Conservation (phyloP, 2,888 invertebrate species). For the Octonoba sinensis region DNA sequence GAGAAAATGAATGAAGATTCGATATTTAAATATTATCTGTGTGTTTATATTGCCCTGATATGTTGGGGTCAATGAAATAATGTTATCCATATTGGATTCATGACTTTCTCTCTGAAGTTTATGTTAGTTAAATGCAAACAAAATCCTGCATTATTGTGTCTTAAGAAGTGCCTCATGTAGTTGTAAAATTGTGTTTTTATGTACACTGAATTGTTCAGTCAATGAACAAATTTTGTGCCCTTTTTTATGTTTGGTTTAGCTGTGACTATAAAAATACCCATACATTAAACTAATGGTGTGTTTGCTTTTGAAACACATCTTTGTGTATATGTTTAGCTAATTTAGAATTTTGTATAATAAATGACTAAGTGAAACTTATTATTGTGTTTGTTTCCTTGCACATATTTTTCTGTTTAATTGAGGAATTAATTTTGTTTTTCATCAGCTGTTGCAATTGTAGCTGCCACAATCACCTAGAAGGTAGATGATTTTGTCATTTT, state of each 20-base stretch:
- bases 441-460: too few species aligned
- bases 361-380: conserved; percentile 17
- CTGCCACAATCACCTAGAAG: too few species aligned
- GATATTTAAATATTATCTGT: background rate
- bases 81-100: conserved; percentile 52
- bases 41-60: conserved; percentile 23
- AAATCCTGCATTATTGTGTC: conserved; percentile 25
- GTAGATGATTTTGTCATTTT: too few species aligned
- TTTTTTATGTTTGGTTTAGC: conserved; percentile 23
- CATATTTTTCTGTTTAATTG: too few species aligned
- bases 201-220: conserved; percentile 37
- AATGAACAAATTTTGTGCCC: conserved; percentile 51
- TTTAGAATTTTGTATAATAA: conserved; percentile 60
- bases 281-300: conserved; percentile 35
- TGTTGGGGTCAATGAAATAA: conserved; percentile 8
- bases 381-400: background rate
- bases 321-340: conserved; percentile 54
- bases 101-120: too few species aligned
- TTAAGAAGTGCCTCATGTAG: conserved; percentile 55
- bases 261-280: conserved; percentile 8
- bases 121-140: too few species aligned
- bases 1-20: too few species aligned
- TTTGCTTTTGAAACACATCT: conserved; percentile 48
- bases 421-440: too few species aligned
- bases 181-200: conserved; percentile 31